phyloP scores from a whole-genome alignment of 1,140 invertebrate genomes.

The Nymphalis io region DNA sequence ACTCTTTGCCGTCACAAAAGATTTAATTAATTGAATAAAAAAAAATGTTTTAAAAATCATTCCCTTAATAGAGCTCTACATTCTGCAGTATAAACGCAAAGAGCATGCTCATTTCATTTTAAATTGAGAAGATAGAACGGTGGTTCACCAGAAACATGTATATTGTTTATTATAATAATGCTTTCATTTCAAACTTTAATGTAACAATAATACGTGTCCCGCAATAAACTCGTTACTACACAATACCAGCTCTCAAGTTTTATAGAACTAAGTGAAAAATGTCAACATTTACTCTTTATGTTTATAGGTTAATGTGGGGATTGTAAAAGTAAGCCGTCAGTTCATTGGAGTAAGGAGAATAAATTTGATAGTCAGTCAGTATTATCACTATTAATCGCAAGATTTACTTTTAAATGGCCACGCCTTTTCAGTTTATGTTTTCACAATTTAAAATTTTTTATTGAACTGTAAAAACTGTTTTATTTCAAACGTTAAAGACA shows the following conservation, averaged over 20 bases:
- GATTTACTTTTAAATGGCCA: background rate
- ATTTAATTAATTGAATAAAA: too few species aligned
- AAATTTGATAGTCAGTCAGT: background rate
- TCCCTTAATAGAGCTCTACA: too few species aligned
- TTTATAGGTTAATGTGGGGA: slow-evolving; percentile 6
- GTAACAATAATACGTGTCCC: background rate
- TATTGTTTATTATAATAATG: background rate
- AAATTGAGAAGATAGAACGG: too few species aligned
- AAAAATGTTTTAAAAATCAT: too few species aligned
- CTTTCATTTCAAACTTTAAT: background rate
- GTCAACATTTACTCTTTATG: slow-evolving; percentile 8
- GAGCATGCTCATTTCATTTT: too few species aligned
- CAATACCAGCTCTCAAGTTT: background rate
- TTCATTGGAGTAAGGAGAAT: background rate
- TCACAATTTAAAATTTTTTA: too few species aligned
- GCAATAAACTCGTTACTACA: background rate
- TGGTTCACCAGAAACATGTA: too few species aligned
- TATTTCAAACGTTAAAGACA: too few species aligned
- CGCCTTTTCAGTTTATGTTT: background rate
- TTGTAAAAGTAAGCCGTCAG: slow-evolving; percentile 6
- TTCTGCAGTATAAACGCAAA: too few species aligned
- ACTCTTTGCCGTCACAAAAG: too few species aligned
- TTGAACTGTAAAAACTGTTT: too few species aligned
- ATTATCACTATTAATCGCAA: background rate
- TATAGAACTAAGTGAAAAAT: slow-evolving; percentile 2